Evolutionary conservation across 2,888 invertebrate genomes (phyloP).

Genomic region (Dermolepida albohirtum): DNA sequence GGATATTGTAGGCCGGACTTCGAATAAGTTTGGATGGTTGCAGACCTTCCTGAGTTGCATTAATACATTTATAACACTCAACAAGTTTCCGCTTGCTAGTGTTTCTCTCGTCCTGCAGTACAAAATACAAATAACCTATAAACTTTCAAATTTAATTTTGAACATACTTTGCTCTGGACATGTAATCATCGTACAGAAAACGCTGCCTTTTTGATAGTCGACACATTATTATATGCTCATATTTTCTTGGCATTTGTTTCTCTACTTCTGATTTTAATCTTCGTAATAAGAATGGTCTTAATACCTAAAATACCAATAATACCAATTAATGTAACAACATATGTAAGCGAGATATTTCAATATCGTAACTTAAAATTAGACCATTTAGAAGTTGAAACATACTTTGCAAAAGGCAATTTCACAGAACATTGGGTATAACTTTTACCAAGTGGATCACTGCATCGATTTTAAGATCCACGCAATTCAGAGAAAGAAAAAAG

Average conservation of each 20-base stretch:
- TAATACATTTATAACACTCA: constrained; percentile 95
- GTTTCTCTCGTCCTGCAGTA: constrained; percentile 89
- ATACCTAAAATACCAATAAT: constrained; percentile 75
- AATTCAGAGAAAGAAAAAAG: too few relatives aligned
- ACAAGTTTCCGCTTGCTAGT: constrained; percentile 89
- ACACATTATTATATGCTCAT: constrained; percentile 95
- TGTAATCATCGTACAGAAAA: constrained; percentile 98
- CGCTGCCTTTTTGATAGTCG: constrained; percentile 95
- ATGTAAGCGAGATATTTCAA: too few relatives aligned
- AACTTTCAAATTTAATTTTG: constrained; percentile 10
- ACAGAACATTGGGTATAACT: too few relatives aligned
- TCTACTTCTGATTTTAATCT: constrained; percentile 95
- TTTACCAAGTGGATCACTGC: too few relatives aligned
- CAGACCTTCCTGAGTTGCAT: constrained; percentile 98
- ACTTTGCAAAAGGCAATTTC: too few relatives aligned
- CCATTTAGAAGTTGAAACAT: too few relatives aligned
- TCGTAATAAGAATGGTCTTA: constrained; percentile 92
- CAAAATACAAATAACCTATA: constrained; percentile 39
- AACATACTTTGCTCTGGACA: constrained; percentile 91
- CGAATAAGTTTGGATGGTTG: constrained; percentile 98
- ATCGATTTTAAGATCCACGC: too few relatives aligned
- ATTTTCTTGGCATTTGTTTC: constrained; percentile 97
- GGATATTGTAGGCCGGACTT: constrained; percentile 93
- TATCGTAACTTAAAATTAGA: too few relatives aligned
- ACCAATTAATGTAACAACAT: too few relatives aligned